phyloP scores from a whole-genome alignment of 2,888 invertebrate species.

The Pristionchus entomophagus region DNA sequence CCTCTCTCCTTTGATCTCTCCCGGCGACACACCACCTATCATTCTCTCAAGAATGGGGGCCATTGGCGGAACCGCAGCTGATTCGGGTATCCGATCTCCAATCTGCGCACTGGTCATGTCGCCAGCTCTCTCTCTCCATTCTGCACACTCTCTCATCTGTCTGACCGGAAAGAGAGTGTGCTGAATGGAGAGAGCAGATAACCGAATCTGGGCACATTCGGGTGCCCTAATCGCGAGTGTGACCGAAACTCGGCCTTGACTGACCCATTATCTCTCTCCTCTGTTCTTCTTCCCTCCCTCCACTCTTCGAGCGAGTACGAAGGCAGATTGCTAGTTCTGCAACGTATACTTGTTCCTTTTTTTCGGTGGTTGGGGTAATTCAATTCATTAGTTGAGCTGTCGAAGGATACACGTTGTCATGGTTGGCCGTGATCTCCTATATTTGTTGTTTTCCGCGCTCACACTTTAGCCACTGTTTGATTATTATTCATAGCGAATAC shows the following conservation, averaged over 20 bases:
- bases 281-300: background rate
- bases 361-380: no score
- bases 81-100: no score
- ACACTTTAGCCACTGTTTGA: no score
- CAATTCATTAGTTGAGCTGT: no score
- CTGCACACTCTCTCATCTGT: no score
- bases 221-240: background rate
- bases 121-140: no score
- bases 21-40: background rate
- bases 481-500: no score
- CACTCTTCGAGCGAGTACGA: background rate
- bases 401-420: no score
- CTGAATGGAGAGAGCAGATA: background rate
- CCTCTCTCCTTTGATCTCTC: conserved; percentile 1
- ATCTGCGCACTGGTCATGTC: no score
- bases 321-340: background rate
- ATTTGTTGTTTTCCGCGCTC: no score
- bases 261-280: conserved; percentile 15
- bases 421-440: no score
- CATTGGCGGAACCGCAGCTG: background rate
- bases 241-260: conserved; percentile 26
- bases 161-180: no score
- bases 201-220: background rate
- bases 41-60: background rate
- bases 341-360: background rate